Evolutionary conservation across 2,797 vertebrate species (phyloP).

Genomic region (Strix occidentalis): DNA sequence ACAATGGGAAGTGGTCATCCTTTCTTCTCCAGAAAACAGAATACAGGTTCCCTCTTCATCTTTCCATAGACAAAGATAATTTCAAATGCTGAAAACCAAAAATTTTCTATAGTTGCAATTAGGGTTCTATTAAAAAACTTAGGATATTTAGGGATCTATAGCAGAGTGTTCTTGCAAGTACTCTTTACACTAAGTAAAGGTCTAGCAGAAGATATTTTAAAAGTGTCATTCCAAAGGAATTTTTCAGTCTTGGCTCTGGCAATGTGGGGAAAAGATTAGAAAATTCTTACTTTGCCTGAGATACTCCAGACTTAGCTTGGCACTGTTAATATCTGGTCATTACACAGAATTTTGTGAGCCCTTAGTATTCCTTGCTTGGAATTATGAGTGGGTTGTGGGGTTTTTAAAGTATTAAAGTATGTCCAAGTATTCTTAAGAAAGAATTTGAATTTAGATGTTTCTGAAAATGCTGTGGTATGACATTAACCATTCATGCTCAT

Average conservation of each 20-base stretch:
- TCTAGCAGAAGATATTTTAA: not conserved
- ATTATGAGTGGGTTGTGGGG: not conserved
- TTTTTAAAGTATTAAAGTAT: not conserved
- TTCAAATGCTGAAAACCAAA: not conserved
- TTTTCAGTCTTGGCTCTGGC: not conserved
- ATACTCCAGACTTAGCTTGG: not conserved
- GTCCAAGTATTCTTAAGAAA: not conserved
- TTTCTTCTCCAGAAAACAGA: not conserved
- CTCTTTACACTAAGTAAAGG: not conserved
- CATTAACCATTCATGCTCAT: not conserved
- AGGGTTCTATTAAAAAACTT: not conserved
- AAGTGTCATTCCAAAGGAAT: not conserved
- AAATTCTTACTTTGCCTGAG: not conserved
- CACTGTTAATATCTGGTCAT: not conserved
- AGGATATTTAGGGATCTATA: not conserved
- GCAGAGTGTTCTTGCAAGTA: not conserved
- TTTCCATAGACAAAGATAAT: not conserved
- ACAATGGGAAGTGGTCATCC: not conserved
- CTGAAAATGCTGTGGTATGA: not conserved
- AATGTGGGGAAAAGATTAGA: not conserved
- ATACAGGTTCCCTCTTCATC: not conserved
- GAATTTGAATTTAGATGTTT: not conserved
- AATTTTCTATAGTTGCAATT: not conserved
- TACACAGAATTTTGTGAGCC: not conserved
- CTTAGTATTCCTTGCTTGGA: not conserved